Base-by-base conservation (phyloP, 2,888 invertebrate species). In the Drosophila recens region DNA sequence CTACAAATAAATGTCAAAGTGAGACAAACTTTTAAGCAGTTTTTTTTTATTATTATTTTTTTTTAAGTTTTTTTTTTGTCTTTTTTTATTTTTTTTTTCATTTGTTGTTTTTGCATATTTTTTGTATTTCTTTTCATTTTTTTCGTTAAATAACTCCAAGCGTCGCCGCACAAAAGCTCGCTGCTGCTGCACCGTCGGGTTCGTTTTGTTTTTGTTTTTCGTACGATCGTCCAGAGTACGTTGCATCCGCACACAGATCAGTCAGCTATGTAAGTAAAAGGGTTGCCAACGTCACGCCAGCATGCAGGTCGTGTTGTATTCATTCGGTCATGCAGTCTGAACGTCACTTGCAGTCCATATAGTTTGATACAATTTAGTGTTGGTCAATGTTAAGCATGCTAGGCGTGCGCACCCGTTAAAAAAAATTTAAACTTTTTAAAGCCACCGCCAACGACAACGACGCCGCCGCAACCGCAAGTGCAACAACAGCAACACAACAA, bases 401-500 rank as follows among this genome's bases (percentile, higher is more conserved):
- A 43, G 63, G 46, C 79, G 68, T 36, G 80, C 75, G 86, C 67
- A 69, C 68, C 56, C 43, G 1, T 30, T 30, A 30, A 30, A 36
- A 27, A 34, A 30, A 30, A 23, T 23, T 15, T 20, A 4, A 34
- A n/a, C n/a, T 3, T 11, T 45, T 43, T n/a, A 23, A 13, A 46
- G 58, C 46, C 48, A 48, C 34, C 48, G 58, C 46, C 48, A 48
- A 23, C 48, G 48, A 58, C 52, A 57, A 43, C 15, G 36, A 59
- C 52, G 40, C 68, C 49, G 40, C 68, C 57, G 52, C 40, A 23
- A 63, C 51, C 63, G 57, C 65, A 63, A 46, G 13, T 52, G 67
- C 96, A 93, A 81, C 96, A 80, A 73, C 79, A 81, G 49, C 76
- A 52, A 67, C 57, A 72, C 84, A 71, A 67, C 67, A 74, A 67